phyloP scores from a whole-genome alignment of 2,797 vertebrate genomes.

The Synanceia verrucosa region DNA sequence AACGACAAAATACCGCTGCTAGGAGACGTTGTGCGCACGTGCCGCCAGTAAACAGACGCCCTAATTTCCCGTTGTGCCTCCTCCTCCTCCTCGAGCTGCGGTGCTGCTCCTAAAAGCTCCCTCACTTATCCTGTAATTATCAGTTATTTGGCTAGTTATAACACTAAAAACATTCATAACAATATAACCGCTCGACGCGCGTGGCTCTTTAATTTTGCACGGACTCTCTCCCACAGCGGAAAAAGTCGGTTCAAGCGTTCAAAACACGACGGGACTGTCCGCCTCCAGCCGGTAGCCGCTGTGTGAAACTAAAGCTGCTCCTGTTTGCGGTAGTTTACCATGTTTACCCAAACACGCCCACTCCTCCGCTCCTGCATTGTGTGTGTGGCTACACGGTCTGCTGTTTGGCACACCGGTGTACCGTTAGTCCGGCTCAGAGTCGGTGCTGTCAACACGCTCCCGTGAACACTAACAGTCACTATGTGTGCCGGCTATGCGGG shows the following conservation, averaged over 20 bases:
- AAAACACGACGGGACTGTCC: constrained; percentile 11
- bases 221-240: constrained; percentile 8
- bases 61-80: constrained; percentile 53
- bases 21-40: constrained; percentile 80
- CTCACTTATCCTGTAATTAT: constrained; percentile 6
- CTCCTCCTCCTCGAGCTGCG: constrained; percentile 34
- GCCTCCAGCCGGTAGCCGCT: not conserved
- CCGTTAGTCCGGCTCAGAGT: constrained; percentile 38
- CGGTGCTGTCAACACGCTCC: constrained; percentile 36
- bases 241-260: constrained; percentile 18
- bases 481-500: constrained; percentile 40
- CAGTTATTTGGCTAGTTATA: not conserved
- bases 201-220: constrained; percentile 1
- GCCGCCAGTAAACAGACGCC: constrained; percentile 85
- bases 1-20: constrained; percentile 70
- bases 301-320: constrained; percentile 31
- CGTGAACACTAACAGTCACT: constrained; percentile 25
- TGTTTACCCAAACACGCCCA: constrained; percentile 76
- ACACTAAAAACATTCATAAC: too few species aligned
- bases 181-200: constrained; percentile 6
- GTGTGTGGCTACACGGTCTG: constrained; percentile 37
- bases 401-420: constrained; percentile 62
- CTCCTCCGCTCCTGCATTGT: constrained; percentile 72
- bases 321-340: constrained; percentile 70
- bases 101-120: constrained; percentile 40